A percentile compares a stretch with the other conserved stretches of the same genome.
Conservation (phyloP, 1,140 invertebrate species). For the Papilio glaucus region DNA sequence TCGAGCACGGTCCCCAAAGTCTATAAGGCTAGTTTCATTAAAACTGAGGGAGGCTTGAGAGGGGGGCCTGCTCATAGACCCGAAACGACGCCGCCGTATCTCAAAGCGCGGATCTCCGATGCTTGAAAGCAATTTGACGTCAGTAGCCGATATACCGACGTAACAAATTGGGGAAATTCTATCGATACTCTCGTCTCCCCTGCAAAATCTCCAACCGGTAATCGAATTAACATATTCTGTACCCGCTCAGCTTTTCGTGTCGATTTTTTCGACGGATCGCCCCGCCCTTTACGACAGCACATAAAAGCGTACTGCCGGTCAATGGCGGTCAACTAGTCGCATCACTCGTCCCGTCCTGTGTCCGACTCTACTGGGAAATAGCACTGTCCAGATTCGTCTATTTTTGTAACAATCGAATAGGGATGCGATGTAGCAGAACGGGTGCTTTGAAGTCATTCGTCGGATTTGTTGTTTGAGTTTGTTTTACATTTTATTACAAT, state of each 20-base stretch:
- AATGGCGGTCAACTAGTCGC: conserved; percentile 52
- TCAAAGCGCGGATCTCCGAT: conserved; percentile 28
- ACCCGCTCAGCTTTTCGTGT: conserved; percentile 47
- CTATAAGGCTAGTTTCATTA: conserved; percentile 32
- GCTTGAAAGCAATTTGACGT: conserved; percentile 28
- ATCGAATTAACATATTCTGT: conserved; percentile 63
- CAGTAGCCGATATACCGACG: conserved; percentile 21
- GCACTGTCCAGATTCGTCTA: conserved; percentile 38
- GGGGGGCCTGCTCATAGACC: conserved; percentile 16
- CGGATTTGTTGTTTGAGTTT: conserved; percentile 13
- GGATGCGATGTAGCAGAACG: conserved; percentile 14
- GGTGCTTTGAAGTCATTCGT: conserved; percentile 26
- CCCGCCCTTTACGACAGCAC: conserved; percentile 53
- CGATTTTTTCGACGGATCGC: conserved; percentile 52
- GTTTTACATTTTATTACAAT: conserved; percentile 15
- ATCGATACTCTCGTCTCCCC: conserved; percentile 27
- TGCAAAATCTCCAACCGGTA: conserved; percentile 47
- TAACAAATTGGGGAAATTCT: conserved; percentile 35
- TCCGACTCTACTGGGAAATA: conserved; percentile 51
- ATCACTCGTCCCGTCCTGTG: conserved; percentile 39
- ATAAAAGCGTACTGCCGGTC: conserved; percentile 59
- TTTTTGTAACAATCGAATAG: conserved; percentile 36
- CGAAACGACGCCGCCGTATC: conserved; percentile 22
- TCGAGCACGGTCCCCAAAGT: not conserved
- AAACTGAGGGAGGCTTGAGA: not conserved